Evolutionary conservation across 2,888 invertebrate species (phyloP), one percentile per base, ranked within the genome.

Genomic region (Drosophila bunnanda): DNA sequence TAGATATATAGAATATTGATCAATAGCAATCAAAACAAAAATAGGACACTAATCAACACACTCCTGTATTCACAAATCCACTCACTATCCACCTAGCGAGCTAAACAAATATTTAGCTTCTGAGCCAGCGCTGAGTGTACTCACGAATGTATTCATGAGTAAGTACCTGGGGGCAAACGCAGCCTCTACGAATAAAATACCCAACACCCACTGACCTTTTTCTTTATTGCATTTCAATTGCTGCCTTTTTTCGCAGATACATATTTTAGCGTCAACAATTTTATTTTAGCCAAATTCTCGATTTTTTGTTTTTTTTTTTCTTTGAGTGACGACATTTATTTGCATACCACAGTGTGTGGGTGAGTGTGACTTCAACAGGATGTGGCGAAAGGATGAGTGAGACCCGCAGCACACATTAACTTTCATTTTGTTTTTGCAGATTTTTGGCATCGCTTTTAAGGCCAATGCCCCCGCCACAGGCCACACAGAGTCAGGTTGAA

Each of bases 301-400:
- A 8, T 50, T 62, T 57, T 46, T 34, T 30, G 15, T 25, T 44
- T 15, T 8, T 22, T n/a, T 44, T 17, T 30, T 9, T 53, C 25
- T 65, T 46, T 34, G 30, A 56, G 48, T 41, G 32, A n/a, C 32
- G 59, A 59, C 74, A 79, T 68, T 73, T 79, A 79, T 79, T 79
- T 79, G 82, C 79, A 79, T 74, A 77, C 82, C 80, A 74, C 34
- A 41, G 25, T 13, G 17, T 15, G 55, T 8, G 55, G 17, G 25
- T 12, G 30, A 4, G 15, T 15, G 52, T 25, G 57, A 7, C 25
- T 25, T 44, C n/a, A 57, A 3, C 17, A 13, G 39, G n/a, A 22
- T 13, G 39, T 6, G 20, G 12, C n/a, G 46, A 3, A 32, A 22
- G 41, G 22, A 32, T 13, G 39, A 10, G n/a, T 4, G 20, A 30